Percentiles rank a stretch among this genome's conserved stretches.
Evolutionary conservation across 37 sponge, comb jelly and placozoan genomes (phyloP).

Genomic region (Axinella damicornis): DNA sequence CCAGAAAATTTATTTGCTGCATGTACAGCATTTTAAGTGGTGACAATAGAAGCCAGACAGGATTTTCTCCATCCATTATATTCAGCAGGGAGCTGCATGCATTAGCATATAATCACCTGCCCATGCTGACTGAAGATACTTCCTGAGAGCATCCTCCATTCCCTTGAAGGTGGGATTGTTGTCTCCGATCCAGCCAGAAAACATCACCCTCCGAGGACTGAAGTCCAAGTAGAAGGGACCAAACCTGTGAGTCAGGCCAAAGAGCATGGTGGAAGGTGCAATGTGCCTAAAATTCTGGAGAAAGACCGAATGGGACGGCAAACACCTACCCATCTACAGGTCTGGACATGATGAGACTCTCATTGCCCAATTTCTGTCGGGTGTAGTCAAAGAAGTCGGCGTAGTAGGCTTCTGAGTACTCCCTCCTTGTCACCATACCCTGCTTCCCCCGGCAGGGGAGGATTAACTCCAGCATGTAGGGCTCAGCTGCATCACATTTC

Average conservation of each 20-base stretch:
- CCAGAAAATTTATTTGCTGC: no score
- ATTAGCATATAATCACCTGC: conserved; percentile 76
- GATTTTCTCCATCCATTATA: no score
- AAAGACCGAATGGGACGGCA: no score
- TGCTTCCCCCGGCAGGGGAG: conserved; percentile 56
- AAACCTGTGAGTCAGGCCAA: conserved; percentile 44
- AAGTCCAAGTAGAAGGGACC: conserved; percentile 77
- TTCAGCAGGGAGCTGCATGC: no score
- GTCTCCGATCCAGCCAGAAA: conserved; percentile 88
- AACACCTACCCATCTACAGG: conserved; percentile 81
- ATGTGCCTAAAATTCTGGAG: no score
- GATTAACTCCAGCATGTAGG: conserved; percentile 72
- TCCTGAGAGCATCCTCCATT: conserved; percentile 66
- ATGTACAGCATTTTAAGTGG: no score
- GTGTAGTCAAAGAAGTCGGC: conserved; percentile 85
- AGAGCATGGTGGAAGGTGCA: not conserved
- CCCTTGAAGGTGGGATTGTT: conserved; percentile 86
- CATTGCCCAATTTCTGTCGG: conserved; percentile 54
- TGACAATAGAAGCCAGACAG: no score
- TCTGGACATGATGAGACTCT: conserved; percentile 86
- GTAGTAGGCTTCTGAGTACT: conserved; percentile 85
- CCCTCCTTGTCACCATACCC: conserved; percentile 60
- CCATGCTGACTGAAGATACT: conserved; percentile 89
- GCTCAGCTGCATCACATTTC: conserved; percentile 93
- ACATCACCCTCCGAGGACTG: conserved; percentile 76